phyloP scores from a whole-genome alignment of 2,888 invertebrate genomes.

The Phortica okadai region DNA sequence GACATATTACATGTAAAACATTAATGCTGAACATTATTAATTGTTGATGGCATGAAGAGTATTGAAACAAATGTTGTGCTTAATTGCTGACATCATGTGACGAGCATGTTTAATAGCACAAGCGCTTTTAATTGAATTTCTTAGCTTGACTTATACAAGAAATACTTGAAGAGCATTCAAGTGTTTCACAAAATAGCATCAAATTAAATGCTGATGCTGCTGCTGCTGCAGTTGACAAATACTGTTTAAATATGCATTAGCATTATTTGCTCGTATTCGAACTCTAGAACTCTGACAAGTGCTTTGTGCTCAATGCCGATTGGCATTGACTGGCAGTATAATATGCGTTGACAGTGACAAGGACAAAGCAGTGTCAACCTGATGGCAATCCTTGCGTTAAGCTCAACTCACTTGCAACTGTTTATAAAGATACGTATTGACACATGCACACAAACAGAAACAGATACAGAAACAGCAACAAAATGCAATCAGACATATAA shows the following conservation, averaged over 20 bases:
- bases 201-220: not conserved
- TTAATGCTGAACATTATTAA: no score
- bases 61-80: no score
- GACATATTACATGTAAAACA: no score
- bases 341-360: slow-evolving; percentile 9
- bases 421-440: not conserved
- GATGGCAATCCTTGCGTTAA: slow-evolving; percentile 12
- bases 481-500: not conserved
- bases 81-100: no score
- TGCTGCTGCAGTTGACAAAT: not conserved
- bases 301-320: not conserved
- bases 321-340: slow-evolving; percentile 5
- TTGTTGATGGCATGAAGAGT: no score
- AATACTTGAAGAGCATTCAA: not conserved
- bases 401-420: not conserved
- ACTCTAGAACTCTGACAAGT: not conserved
- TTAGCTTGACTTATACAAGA: no score
- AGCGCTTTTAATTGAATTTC: no score
- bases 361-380: slow-evolving; percentile 20
- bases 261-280: not conserved
- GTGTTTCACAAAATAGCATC: not conserved
- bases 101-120: no score
- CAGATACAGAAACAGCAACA: not conserved
- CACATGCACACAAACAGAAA: not conserved
- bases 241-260: slow-evolving; percentile 26